Conservation (phyloP, 2,113 vertebrate species). For the Burhinus oedicnemus region DNA sequence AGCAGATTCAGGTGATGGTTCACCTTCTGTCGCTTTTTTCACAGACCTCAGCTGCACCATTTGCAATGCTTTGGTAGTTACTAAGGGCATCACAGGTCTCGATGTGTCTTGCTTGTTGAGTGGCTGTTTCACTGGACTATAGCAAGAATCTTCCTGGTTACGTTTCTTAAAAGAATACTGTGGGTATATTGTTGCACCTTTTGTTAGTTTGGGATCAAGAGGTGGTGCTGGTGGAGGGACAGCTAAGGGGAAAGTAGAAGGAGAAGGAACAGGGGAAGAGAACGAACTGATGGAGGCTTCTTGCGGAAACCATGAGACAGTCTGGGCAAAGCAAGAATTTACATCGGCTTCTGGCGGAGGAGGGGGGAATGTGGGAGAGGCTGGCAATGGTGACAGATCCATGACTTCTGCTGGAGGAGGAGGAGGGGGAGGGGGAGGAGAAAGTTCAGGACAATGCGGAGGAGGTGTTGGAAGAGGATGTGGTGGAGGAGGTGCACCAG, state of each 20-base stretch:
- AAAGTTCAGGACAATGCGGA: neutral
- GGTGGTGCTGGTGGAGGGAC: conserved; percentile 70
- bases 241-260: conserved; percentile 16
- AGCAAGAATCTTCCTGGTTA: conserved; percentile 32
- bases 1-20: conserved; percentile 9
- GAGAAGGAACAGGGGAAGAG: conserved; percentile 52
- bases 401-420: conserved; percentile 46
- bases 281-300: conserved; percentile 43
- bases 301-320: conserved; percentile 53
- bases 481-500: conserved; percentile 57
- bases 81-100: conserved; percentile 81
- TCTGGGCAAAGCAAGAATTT: conserved; percentile 64
- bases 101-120: conserved; percentile 61
- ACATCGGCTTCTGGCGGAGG: conserved; percentile 82
- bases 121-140: conserved; percentile 22
- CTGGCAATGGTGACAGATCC: conserved; percentile 31
- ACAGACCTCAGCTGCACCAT: conserved; percentile 90
- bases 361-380: conserved; percentile 72
- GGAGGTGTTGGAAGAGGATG: conserved; percentile 21
- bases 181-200: conserved; percentile 59
- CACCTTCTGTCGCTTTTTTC: conserved; percentile 69
- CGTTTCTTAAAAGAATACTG: conserved; percentile 54
- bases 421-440: conserved; percentile 74
- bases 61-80: conserved; percentile 88
- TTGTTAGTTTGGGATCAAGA: conserved; percentile 75